Conservation (phyloP, 1,140 invertebrate species). For the Cydia strobilella region DNA sequence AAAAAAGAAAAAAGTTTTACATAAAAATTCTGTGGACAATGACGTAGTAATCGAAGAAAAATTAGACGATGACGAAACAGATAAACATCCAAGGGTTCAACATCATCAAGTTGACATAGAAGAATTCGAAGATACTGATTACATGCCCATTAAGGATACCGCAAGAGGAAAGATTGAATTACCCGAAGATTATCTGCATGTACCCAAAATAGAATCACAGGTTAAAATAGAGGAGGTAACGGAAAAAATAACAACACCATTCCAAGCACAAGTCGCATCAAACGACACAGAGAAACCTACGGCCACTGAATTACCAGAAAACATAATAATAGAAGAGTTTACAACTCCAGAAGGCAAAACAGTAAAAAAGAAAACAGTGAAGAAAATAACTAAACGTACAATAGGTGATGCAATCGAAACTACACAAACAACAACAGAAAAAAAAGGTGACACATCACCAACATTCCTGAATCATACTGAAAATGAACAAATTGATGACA, state of each 20-base stretch:
- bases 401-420: conserved; percentile 54
- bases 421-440: conserved; percentile 48
- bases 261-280: conserved; percentile 44
- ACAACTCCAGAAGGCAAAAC: conserved; percentile 50
- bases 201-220: conserved; percentile 54
- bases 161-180: conserved; percentile 64
- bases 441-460: conserved; percentile 35
- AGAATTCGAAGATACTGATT: conserved; percentile 65
- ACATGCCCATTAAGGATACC: conserved; percentile 30
- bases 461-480: conserved; percentile 40
- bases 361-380: conserved; percentile 48
- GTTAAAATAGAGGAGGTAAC: conserved; percentile 58
- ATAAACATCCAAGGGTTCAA: conserved; percentile 34
- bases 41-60: conserved; percentile 77
- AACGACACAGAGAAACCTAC: conserved; percentile 37
- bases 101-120: conserved; percentile 60
- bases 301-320: conserved; percentile 58
- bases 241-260: conserved; percentile 43
- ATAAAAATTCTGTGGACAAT: conserved; percentile 48
- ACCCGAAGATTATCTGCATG: conserved; percentile 60
- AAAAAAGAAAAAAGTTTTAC: conserved; percentile 57
- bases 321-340: conserved; percentile 53
- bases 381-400: conserved; percentile 54
- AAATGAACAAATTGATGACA: conserved; percentile 23
- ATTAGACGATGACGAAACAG: conserved; percentile 62